Conservation (phyloP, 2,888 invertebrate genomes). For the Synergus gifuensis region DNA sequence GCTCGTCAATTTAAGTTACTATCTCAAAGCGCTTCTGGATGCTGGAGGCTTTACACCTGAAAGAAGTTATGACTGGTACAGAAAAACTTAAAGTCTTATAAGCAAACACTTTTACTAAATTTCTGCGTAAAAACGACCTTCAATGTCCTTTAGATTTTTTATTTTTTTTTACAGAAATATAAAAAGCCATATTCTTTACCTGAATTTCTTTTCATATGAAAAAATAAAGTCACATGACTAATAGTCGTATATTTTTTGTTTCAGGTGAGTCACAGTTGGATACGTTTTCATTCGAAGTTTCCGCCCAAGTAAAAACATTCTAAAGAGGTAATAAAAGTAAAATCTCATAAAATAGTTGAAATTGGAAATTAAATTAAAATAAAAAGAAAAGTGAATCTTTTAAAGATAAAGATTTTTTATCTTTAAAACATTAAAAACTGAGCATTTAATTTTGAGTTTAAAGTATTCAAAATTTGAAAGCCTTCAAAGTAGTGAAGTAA, state of each 20-base stretch:
- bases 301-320: constrained; percentile 10
- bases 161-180: not conserved
- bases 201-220: not conserved
- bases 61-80: constrained; percentile 25
- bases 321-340: not conserved
- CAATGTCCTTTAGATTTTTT: not conserved
- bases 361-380: no score
- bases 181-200: not conserved
- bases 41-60: constrained; percentile 7
- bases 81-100: constrained; percentile 26
- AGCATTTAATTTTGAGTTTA: not conserved
- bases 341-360: not conserved
- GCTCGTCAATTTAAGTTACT: constrained; percentile 34
- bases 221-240: not conserved
- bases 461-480: not conserved
- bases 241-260: constrained; percentile 4
- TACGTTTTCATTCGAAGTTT: not conserved
- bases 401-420: no score
- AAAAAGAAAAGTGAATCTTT: no score
- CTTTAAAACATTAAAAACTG: no score
- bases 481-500: no score
- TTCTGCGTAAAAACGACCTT: constrained; percentile 9
- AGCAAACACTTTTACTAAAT: constrained; percentile 40
- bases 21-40: constrained; percentile 33
- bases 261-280: constrained; percentile 6